Evolutionary conservation across 2,888 invertebrate species (phyloP), one percentile per base, ranked within the genome.

Genomic region (Poecilobothrus nobilitatus): DNA sequence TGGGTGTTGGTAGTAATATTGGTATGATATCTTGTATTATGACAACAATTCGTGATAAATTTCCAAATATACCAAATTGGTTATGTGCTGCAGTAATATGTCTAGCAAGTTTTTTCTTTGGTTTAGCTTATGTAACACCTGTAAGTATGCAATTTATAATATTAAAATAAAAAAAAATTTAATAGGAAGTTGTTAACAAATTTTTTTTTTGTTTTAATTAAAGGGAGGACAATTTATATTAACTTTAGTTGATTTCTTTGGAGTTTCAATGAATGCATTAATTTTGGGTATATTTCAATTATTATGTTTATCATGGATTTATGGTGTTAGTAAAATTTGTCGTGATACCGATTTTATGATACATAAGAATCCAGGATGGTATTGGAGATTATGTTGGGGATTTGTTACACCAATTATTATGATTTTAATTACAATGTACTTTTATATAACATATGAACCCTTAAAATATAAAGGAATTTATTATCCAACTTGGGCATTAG

Each of bases 351-450:
- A 93, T 78, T 94, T 89, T 78, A 94, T 94, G 94, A 80, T 91
- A 74, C 87, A 88, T 22, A 84, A 83, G 37, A 87, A 87, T 78
- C 86, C 89, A 0, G 84, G 88, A 1, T 74, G 87, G 61, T 94
- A 92, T 78, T 94, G 93, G 93, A 85, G 91, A 71, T 73, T 90
- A 62, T 92, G 91, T 73, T 94, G 94, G 94, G 86, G 86, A 0
- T 66, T 91, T 10, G 79, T 92, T 65, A 91, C 91, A 1, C 94
- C 94, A 0, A 74, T 85, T 0, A 83, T 91, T 70, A 88, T 92
- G 84, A 82, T 87, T 5, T 76, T 85, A 0, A 91, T 93, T 67
- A 85, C 92, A 74, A 75, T 90, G 10, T 92, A 91, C 77, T 90
- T 90, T 7, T 80, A 91, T 44, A 78, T 83, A 0, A 86, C 86